Evolutionary conservation across 1,140 invertebrate genomes (phyloP).

Genomic region (Grapholita molesta): DNA sequence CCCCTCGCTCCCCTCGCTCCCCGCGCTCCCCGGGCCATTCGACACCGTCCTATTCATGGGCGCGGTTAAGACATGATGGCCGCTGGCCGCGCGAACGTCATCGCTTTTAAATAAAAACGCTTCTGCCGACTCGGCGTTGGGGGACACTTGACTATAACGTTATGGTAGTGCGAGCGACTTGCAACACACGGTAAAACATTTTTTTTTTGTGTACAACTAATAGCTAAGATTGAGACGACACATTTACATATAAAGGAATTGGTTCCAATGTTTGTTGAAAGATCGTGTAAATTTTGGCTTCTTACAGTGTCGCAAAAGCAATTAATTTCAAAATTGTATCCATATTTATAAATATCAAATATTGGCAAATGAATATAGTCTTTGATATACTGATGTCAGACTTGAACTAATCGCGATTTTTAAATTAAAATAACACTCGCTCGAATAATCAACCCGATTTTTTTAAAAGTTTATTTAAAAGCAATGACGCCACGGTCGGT

Average conservation of each 20-base stretch:
- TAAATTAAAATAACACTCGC: background rate
- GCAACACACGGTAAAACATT: background rate
- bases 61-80: background rate
- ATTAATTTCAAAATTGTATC: too few species aligned
- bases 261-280: too few species aligned
- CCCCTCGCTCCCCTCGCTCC: too few species aligned
- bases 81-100: background rate
- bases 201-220: background rate
- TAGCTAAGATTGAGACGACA: too few species aligned
- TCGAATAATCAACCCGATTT: background rate
- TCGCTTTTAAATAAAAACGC: slow-evolving; percentile 16
- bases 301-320: too few species aligned
- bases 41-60: slow-evolving; percentile 65
- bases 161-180: background rate
- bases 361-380: too few species aligned
- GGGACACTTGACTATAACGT: too few species aligned
- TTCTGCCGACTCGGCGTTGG: too few species aligned
- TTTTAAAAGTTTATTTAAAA: background rate
- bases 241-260: background rate
- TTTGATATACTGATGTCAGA: background rate
- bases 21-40: slow-evolving; percentile 66
- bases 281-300: too few species aligned
- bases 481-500: slow-evolving; percentile 9
- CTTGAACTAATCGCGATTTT: background rate
- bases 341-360: too few species aligned